These are phyloP conservation scores for Onychomys torridus DNA, from an alignment of 2,797 vertebrate genomes.

Conservation along the genomic window DNA sequence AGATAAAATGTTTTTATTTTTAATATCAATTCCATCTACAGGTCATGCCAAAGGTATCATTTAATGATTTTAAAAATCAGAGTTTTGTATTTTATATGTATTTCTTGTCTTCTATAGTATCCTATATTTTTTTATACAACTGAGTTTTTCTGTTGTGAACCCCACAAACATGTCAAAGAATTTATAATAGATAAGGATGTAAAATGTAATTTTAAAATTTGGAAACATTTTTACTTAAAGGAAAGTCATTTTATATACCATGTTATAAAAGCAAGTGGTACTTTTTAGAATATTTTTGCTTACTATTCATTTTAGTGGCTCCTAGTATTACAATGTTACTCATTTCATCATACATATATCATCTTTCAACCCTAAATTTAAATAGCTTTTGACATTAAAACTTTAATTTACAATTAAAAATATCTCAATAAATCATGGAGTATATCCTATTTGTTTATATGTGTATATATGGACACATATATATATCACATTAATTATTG, in stretches of 20 bases:
- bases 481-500: not conserved
- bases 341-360: not conserved
- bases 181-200: conserved; percentile 6
- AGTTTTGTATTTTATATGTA: conserved; percentile 1
- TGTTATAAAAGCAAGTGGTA: not conserved
- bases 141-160: not conserved
- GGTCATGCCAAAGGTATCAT: not conserved
- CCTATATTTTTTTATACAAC: conserved; percentile 18
- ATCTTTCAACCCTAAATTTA: conserved; percentile 34
- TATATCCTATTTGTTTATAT: not conserved
- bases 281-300: conserved; percentile 14
- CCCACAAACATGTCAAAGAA: conserved; percentile 18
- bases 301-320: not conserved
- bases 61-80: conserved; percentile 35
- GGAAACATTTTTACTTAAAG: conserved; percentile 43
- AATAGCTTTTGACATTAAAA: not conserved
- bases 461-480: not conserved
- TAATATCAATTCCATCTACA: not conserved
- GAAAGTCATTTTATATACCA: not conserved
- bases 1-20: conserved; percentile 46
- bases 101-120: not conserved
- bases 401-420: conserved; percentile 21
- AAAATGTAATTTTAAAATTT: conserved; percentile 22
- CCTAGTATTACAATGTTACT: not conserved
- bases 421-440: not conserved